Evolutionary conservation across 1,140 invertebrate species (phyloP), one percentile per base, ranked within the genome.

Genomic region (Drosophila erecta): DNA sequence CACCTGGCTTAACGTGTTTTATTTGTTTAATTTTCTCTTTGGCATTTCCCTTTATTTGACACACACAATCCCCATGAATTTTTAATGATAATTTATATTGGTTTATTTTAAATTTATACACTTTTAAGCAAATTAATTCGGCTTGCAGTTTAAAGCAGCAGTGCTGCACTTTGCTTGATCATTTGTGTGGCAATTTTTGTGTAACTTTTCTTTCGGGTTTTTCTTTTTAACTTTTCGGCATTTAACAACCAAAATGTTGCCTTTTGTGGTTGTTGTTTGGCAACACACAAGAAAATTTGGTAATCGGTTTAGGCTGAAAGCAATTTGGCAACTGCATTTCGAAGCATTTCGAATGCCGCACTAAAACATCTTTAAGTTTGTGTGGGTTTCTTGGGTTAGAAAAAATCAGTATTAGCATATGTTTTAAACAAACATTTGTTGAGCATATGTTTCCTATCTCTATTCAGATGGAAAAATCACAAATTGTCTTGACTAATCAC

Each of bases 321-420:
- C 60, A 74, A 81, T 81, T 83, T 74, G 54, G 55, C 76, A 81
- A 83, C 79, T 76, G 64, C 50, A 69, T 76, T 51, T 67, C 33
- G 12, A 11, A 35, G 20, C 37, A 35, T 56, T 70, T 70, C 56
- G 35, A 70, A 70, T 69, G 69, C 38, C 55, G 40, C 30, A 70
- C 55, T 69, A 54, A 70, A 69, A 33, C 49, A 69, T 56, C 49
- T 69, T 47, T 51, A 10, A 14, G 11, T 10, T 49, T 50, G 60
- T 44, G 65, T 65, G 65, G 59, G 59, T 37, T 65, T 43, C 8
- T 27, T 35, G 22, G 24, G 12, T 46, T 38, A 20, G 20, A 22
- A 66, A 41, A 64, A 35, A 51, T 35, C 12, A 22, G 66, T n/a
- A 70, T 70, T 70, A 70, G 64, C 66, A 70, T 70, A 69, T 70